Conservation (phyloP, 2,888 invertebrate species). For the Chromoteleia sp. region DNA sequence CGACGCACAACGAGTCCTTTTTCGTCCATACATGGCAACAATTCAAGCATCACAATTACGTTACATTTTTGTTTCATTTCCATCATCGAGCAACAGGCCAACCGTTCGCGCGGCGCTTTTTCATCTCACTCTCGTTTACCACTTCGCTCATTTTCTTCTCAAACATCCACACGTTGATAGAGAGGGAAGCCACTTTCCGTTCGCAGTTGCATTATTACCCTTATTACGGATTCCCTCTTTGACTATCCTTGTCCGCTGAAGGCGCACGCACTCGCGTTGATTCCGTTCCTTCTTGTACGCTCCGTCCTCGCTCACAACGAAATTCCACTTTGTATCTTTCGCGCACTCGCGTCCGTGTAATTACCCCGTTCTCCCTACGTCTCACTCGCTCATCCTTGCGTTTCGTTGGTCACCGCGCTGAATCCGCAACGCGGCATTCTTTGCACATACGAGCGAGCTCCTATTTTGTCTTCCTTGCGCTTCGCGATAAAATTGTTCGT, state of each 20-base stretch:
- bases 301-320: slow-evolving; percentile 46
- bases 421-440: slow-evolving; percentile 46
- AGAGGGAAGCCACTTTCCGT: slow-evolving; percentile 29
- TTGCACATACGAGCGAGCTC: slow-evolving; percentile 45
- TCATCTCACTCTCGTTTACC: slow-evolving; percentile 43
- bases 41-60: slow-evolving; percentile 19
- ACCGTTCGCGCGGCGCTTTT: slow-evolving; percentile 35
- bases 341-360: slow-evolving; percentile 38
- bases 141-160: slow-evolving; percentile 43
- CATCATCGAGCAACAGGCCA: slow-evolving; percentile 18
- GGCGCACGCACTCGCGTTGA: slow-evolving; percentile 27
- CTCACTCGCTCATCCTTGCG: slow-evolving; percentile 56
- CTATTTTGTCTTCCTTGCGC: slow-evolving; percentile 40
- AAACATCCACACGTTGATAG: slow-evolving; percentile 23
- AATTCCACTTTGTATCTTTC: slow-evolving; percentile 54
- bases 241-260: slow-evolving; percentile 39
- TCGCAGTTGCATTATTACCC: slow-evolving; percentile 59
- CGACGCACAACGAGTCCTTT: not conserved
- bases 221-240: slow-evolving; percentile 61
- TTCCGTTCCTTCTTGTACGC: slow-evolving; percentile 42
- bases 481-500: slow-evolving; percentile 25
- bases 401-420: slow-evolving; percentile 57
- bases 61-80: slow-evolving; percentile 11
- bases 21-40: not conserved
- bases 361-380: slow-evolving; percentile 25